Evolutionary conservation across 1,140 invertebrate genomes (phyloP), one percentile per base, ranked within the genome.

Genomic region (Philopotamus ludificatus): DNA sequence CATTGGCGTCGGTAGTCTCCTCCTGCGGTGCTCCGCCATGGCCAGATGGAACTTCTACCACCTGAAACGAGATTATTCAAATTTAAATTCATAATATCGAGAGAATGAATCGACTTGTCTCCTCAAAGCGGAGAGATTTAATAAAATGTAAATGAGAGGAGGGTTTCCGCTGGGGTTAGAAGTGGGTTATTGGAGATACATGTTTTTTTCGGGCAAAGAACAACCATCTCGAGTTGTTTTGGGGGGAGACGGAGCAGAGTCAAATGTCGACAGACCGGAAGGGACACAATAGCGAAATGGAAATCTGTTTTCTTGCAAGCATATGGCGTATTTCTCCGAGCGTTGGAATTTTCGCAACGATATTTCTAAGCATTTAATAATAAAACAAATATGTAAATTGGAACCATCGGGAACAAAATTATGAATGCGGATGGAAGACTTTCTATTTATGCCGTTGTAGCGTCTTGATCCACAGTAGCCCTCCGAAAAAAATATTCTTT

Each of bases 281-380:
- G 49, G 49, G 25, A 51, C 49, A 51, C 21, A 25, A 20, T 16
- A 51, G 49, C n/a, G 49, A 51, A 51, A 51, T 51, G 49, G 49
- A 20, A 51, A 51, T 20, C 1, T 51, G 49, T 20, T 51, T 4
- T 21, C 18, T 51, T 20, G 12, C 20, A 51, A 51, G 18, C 49
- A 25, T 49, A 49, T 21, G 45, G 45, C 25, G 49, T 51, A 15
- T 25, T n/a, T n/a, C n/a, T n/a, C n/a, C n/a, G n/a, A n/a, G n/a
- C n/a, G n/a, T n/a, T n/a, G n/a, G n/a, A n/a, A n/a, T n/a, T n/a
- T n/a, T n/a, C n/a, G n/a, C n/a, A n/a, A n/a, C n/a, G n/a, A n/a
- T n/a, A n/a, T n/a, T n/a, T n/a, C n/a, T n/a, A n/a, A n/a, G n/a
- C n/a, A n/a, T n/a, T n/a, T n/a, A n/a, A n/a, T n/a, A n/a, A n/a